Evolutionary conservation across 2,113 vertebrate species (phyloP), one percentile per base, ranked within the genome.

Genomic region (Brienomyrus brachyistius): DNA sequence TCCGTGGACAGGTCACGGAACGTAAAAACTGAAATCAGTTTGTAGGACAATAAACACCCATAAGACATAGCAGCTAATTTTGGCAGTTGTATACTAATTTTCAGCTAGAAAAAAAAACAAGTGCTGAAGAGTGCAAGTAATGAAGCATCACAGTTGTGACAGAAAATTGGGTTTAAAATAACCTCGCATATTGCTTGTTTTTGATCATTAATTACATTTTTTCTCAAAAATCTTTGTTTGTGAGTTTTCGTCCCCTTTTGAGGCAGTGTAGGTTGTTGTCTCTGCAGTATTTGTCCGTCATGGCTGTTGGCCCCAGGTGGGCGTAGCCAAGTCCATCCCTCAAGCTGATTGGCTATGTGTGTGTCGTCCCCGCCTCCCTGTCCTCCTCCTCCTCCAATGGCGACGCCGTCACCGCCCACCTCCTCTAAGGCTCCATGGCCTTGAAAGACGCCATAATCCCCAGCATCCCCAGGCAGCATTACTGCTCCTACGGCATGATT

Each of bases 371-470:
- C 8, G 23, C 82, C 45, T 86, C 31, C 27, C 19, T 17, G 5
- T n/a, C 82, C 19, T n/a, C 50, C 80, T 84, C 23, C n/a, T 84
- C 23, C n/a, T 52, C 62, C 77, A 56, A 83, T 59, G 77, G 91
- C 85, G 90, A 59, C 48, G 59, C 89, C 91, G 77, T 90, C 92
- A 86, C 89, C 92, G 23, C 93, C 91, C 82, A 91, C n/a, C 31
- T n/a, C 90, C 94, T 93, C 89, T 56, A 98, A 98, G 97, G 96
- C 96, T 97, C 96, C 94, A 88, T 97, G 95, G 96, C 95, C 93
- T 91, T 96, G 95, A 97, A 97, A 97, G 96, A 96, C 94, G 96
- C 95, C 94, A 94, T 97, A 95, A 95, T 95, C 93, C 95, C 94
- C 91, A 93, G 92, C 92, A 94, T 94, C 51, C 94, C 95, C 88